phyloP scores from a whole-genome alignment of 2,888 invertebrate genomes.

The Leptothorax acervorum region DNA sequence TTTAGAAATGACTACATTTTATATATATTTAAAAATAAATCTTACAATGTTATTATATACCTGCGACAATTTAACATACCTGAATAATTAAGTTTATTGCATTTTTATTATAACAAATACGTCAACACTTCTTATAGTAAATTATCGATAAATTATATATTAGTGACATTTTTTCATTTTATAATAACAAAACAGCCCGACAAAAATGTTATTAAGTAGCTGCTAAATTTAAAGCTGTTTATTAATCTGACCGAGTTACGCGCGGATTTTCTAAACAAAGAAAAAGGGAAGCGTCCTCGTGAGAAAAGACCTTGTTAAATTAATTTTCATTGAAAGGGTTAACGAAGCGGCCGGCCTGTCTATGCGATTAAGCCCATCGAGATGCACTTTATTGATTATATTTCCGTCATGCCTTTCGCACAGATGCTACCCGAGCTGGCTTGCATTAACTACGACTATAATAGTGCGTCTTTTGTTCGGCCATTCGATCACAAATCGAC shows the following conservation, averaged over 20 bases:
- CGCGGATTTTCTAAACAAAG: slow-evolving; percentile 34
- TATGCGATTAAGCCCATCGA: slow-evolving; percentile 54
- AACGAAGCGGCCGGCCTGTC: slow-evolving; percentile 50
- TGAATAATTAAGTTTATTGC: background rate
- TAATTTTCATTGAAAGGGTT: slow-evolving; percentile 53
- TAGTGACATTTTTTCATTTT: background rate
- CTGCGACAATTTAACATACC: background rate
- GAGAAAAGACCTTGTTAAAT: slow-evolving; percentile 50
- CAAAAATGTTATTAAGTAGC: slow-evolving; percentile 17
- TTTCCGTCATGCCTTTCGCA: slow-evolving; percentile 53
- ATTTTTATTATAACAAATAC: background rate
- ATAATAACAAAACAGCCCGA: background rate
- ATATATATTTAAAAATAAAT: background rate
- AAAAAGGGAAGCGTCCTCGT: slow-evolving; percentile 26
- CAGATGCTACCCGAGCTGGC: slow-evolving; percentile 44
- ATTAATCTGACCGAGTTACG: slow-evolving; percentile 10
- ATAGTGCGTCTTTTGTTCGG: slow-evolving; percentile 27
- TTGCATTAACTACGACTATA: slow-evolving; percentile 34
- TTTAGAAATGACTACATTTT: background rate
- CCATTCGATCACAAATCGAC: slow-evolving; percentile 17
- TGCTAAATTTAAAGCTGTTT: slow-evolving; percentile 4
- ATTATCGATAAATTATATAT: background rate
- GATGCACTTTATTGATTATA: slow-evolving; percentile 57
- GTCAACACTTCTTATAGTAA: background rate
- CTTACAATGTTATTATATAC: background rate